Base-by-base conservation (phyloP, 1,140 invertebrate species). In the Ephestia elutella region DNA sequence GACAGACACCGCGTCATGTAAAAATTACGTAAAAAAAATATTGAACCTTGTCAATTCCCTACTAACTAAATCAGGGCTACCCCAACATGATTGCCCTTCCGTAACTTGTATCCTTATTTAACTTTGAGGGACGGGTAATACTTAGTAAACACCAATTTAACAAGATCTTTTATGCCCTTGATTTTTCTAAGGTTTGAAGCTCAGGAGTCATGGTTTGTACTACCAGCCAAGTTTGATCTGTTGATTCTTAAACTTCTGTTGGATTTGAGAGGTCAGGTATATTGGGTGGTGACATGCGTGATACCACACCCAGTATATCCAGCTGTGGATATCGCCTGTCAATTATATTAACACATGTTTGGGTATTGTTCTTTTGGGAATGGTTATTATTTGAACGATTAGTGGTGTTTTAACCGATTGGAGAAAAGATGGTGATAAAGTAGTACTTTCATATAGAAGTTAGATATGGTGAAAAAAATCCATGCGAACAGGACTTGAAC, bases 51-150 rank as follows among this genome's bases (percentile, higher is more conserved):
- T 28, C 8, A 28, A 3, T 8, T 5, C 8, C 3, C 8, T 28
- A 28, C 25, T 30, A 53, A 48, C 32, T 48, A 50, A 54, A 59
- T 51, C 25, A 54, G 50, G 30, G 20, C 62, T 38, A 13, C 8
- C 32, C 32, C 8, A 38, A 38, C 32, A 38, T 28, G 25, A 13
- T n/a, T 38, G 32, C 32, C 32, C 32, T 38, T 38, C 32, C 13
- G 32, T 38, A 38, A 38, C 32, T 11, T 38, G 13, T 38, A 38
- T n/a, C n/a, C n/a, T n/a, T 38, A 38, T 11, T 38, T 38, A 38
- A 38, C 32, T 38, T 38, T 11, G 5, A 13, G 32, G 32, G 8
- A 13, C 2, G 8, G 13, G 32, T n/a, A n/a, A n/a, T n/a, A n/a
- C n/a, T 11, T 38, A 13, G 32, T 13, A 38, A 5, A 38, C 32